These are phyloP conservation scores for Ceramica pisi DNA, from an alignment of 2,888 invertebrate species.

Conservation along the genomic window DNA sequence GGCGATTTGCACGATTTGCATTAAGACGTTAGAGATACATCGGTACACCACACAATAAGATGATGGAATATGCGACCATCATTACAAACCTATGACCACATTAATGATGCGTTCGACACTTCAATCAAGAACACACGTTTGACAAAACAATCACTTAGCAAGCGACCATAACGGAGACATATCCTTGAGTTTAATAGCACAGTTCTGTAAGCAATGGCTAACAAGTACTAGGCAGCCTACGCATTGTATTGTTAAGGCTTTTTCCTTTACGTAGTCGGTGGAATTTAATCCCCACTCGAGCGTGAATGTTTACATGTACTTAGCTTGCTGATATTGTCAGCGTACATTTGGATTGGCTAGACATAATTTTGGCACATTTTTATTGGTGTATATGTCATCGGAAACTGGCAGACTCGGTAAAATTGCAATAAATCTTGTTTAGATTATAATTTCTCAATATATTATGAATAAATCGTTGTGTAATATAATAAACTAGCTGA, in stretches of 20 bases:
- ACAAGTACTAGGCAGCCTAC: constrained; percentile 35
- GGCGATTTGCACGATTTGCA: neutral
- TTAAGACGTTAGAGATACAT: neutral
- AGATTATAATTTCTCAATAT: too few species aligned
- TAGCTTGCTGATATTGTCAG: constrained; percentile 19
- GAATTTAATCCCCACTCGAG: constrained; percentile 44
- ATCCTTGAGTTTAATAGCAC: constrained; percentile 55
- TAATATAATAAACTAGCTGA: too few species aligned
- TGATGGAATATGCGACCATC: neutral
- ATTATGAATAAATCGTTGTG: too few species aligned
- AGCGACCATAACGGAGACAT: constrained; percentile 19
- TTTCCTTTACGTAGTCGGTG: constrained; percentile 45
- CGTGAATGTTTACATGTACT: constrained; percentile 30
- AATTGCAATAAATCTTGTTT: too few species aligned
- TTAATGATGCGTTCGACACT: constrained; percentile 24
- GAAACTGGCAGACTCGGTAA: too few species aligned
- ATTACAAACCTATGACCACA: neutral
- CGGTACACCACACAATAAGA: neutral
- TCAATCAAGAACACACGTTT: too few species aligned
- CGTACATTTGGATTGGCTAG: neutral
- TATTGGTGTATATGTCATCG: too few species aligned
- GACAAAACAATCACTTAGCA: constrained; percentile 47
- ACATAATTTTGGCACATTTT: neutral
- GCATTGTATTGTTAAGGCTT: constrained; percentile 42
- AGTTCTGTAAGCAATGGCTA: constrained; percentile 41